Evolutionary conservation across 2,113 vertebrate genomes (phyloP).

Genomic region (Columba janthina): DNA sequence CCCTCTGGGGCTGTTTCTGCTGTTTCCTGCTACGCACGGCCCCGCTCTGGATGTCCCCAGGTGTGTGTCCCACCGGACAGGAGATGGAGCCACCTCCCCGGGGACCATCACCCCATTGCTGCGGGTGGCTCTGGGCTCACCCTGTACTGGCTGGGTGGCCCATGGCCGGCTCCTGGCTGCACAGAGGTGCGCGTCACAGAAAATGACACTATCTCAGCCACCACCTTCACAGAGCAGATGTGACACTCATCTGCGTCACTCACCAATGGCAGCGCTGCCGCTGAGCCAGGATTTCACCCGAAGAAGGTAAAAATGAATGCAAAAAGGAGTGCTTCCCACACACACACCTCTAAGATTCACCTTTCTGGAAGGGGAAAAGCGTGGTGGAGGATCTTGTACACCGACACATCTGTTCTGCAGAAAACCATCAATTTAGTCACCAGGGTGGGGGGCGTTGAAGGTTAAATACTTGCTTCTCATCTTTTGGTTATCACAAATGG

Average conservation of each 20-base stretch:
- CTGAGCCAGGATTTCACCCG: neutral
- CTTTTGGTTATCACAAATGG: conserved; percentile 36
- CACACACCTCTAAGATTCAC: neutral
- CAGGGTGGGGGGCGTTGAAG: neutral
- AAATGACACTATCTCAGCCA: neutral
- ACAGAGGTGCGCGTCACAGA: neutral
- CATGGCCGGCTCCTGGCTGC: fast-evolving
- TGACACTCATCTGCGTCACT: neutral
- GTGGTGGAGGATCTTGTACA: neutral
- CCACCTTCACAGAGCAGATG: neutral
- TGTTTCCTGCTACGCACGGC: fast-evolving
- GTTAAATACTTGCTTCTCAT: neutral
- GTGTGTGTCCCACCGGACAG: neutral
- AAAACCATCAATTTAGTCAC: conserved; percentile 32
- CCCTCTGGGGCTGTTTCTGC: neutral
- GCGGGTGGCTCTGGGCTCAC: neutral
- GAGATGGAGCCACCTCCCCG: neutral
- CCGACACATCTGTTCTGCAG: neutral
- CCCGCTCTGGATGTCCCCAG: neutral
- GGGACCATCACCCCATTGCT: neutral
- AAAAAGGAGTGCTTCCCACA: neutral
- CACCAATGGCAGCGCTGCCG: neutral
- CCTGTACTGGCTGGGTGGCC: fast-evolving
- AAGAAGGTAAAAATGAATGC: neutral
- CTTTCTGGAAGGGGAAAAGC: conserved; percentile 3